Conservation (phyloP, 1,140 invertebrate species). For the Ostrea denselamellosa region DNA sequence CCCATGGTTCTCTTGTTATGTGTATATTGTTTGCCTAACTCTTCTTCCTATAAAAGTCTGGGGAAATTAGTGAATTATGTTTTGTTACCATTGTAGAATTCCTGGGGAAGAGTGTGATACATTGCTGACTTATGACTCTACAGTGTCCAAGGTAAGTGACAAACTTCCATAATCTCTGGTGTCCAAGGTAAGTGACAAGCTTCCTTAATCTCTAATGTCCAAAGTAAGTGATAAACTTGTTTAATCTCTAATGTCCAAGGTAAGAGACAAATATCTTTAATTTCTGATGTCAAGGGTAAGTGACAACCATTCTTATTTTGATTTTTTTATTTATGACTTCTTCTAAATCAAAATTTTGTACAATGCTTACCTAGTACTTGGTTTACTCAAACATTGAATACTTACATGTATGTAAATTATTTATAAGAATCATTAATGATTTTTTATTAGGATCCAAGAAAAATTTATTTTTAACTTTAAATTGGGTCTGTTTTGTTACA, state of each 20-base stretch:
- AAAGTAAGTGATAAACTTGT: constrained; percentile 58
- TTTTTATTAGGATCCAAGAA: no score
- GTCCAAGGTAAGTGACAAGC: constrained; percentile 67
- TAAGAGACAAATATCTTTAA: constrained; percentile 37
- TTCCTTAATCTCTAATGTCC: constrained; percentile 59
- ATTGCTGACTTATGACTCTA: constrained; percentile 71
- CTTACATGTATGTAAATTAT: no score
- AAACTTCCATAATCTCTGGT: constrained; percentile 6
- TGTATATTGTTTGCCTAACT: no score
- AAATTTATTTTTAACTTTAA: no score
- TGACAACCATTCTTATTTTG: no score
- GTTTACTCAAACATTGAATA: no score
- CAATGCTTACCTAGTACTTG: no score
- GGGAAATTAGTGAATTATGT: neutral
- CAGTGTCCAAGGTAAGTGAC: constrained; percentile 70
- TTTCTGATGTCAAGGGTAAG: neutral
- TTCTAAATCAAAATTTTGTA: no score
- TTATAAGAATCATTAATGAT: no score
- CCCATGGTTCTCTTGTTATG: no score
- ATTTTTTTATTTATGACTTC: no score
- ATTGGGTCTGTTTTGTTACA: constrained; percentile 58
- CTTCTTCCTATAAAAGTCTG: no score
- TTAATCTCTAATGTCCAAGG: constrained; percentile 66
- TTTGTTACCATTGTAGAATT: constrained; percentile 72
- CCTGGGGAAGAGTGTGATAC: constrained; percentile 80